These are phyloP conservation scores for Erpobdella octoculata DNA, from an alignment of 2,888 invertebrate genomes.

Conservation along the genomic window DNA sequence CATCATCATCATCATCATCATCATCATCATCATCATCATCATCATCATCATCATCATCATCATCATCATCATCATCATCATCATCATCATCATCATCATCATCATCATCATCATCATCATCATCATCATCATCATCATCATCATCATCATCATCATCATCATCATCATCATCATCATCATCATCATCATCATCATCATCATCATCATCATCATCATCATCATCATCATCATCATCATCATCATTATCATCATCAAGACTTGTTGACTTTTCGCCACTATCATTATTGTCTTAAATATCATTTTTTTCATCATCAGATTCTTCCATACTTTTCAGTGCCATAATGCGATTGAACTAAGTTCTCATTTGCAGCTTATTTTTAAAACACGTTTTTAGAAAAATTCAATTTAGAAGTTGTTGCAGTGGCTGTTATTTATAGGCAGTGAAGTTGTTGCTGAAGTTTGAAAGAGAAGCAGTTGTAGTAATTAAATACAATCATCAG, in stretches of 20 bases:
- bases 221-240: not conserved
- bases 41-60: not conserved
- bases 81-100: conserved; percentile 8
- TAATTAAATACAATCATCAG: no score
- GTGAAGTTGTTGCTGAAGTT: no score
- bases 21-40: conserved; percentile 12
- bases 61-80: conserved; percentile 11
- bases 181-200: conserved; percentile 21
- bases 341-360: no score
- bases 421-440: no score
- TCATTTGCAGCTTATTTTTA: no score
- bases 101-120: conserved; percentile 3
- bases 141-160: conserved; percentile 14
- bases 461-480: no score
- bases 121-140: conserved; percentile 16
- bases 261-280: not conserved
- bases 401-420: no score
- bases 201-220: conserved; percentile 24
- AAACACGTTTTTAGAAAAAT: no score
- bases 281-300: no score
- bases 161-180: conserved; percentile 18
- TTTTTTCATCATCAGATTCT: no score
- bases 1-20: conserved; percentile 18
- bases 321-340: no score
- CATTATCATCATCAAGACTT: not conserved